These are phyloP conservation scores for Dinocampus coccinellae DNA, from an alignment of 2,888 invertebrate genomes.

Conservation along the genomic window DNA sequence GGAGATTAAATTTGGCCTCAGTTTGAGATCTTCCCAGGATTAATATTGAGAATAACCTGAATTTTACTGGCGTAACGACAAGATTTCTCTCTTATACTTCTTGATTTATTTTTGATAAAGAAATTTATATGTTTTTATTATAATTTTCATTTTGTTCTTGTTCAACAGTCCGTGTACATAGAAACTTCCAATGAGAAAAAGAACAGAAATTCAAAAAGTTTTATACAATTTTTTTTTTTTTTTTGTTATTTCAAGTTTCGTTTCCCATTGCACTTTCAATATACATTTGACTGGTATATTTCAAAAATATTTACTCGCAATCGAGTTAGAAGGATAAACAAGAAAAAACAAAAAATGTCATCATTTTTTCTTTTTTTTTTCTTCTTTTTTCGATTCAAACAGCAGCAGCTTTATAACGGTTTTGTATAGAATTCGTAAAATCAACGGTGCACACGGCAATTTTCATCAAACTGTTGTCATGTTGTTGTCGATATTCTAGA, in stretches of 20 bases:
- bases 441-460: neutral
- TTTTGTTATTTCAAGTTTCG: neutral
- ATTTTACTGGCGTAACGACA: neutral
- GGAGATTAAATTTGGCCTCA: neutral
- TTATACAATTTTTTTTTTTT: neutral
- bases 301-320: neutral
- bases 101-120: neutral
- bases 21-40: slow-evolving; percentile 1
- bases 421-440: neutral
- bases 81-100: neutral
- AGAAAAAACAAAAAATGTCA: neutral
- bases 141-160: neutral
- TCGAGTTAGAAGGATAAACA: neutral
- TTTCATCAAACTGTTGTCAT: neutral
- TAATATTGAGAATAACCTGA: neutral
- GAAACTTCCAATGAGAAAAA: neutral
- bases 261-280: neutral
- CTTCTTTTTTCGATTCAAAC: neutral
- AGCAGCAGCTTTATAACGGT: neutral
- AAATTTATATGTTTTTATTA: neutral
- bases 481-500: neutral
- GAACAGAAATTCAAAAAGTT: neutral
- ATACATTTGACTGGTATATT: neutral
- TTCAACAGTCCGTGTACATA: neutral
- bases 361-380: neutral